Evolutionary conservation across 2,888 invertebrate genomes (phyloP), one percentile per base, ranked within the genome.

Genomic region (Schizotus pectinicornis): DNA sequence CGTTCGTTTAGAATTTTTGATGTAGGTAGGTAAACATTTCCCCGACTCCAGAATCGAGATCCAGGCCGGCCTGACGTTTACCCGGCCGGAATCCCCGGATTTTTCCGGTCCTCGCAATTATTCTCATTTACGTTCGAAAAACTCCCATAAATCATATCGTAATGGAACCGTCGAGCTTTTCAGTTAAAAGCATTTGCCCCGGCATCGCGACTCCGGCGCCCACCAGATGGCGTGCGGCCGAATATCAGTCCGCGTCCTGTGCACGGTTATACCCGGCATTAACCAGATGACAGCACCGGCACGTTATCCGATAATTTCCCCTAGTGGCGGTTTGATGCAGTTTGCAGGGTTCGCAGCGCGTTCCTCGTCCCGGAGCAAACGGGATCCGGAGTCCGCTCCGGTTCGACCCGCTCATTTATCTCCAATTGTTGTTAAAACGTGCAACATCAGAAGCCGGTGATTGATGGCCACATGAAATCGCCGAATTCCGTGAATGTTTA

Each of bases 231-330:
- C 51, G 46, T 34, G 36, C 46, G 9, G 6, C 9, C 9, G n/a
- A 36, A 35, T 32, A 32, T 37, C 35, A 36, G 8, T 37, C 38
- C 43, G 50, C 45, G 11, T 52, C 47, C 46, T 51, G 42, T 41
- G 33, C 37, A 37, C 34, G 45, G 42, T 54, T 34, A 54, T 47
- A 35, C 35, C 39, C 43, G 13, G 31, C 43, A 42, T 37, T 43
- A 37, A 45, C 48, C 50, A 65, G 65, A 59, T 65, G 65, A 56
- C 65, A 65, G 57, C 64, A 64, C 64, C 11, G 42, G 58, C 46
- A 47, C 34, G 50, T 33, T 50, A 12, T 9, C 12, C 37, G n/a
- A 39, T 46, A 35, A 42, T 37, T 43, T 30, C 22, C 43, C 45
- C 14, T 11, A 11, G 34, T 42, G 38, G 33, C 37, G 7, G 42